These are phyloP conservation scores for Mareca strepera DNA, from an alignment of 2,797 vertebrate species.

Conservation along the genomic window DNA sequence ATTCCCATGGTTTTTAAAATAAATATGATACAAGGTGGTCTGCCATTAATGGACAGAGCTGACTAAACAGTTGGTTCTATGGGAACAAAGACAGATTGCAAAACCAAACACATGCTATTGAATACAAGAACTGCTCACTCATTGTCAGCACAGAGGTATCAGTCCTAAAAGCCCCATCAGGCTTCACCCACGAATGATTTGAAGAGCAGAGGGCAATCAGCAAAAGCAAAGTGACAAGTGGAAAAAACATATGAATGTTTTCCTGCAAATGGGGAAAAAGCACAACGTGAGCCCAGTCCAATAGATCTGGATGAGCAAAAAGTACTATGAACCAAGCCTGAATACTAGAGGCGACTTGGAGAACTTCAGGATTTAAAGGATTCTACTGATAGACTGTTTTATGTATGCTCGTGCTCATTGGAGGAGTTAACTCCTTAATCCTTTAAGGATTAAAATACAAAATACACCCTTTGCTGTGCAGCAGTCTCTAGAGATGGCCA, in stretches of 20 bases:
- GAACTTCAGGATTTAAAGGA: neutral
- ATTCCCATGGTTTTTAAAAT: slow-evolving; percentile 39
- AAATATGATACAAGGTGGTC: slow-evolving; percentile 37
- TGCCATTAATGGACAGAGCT: slow-evolving; percentile 28
- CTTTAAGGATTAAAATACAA: neutral
- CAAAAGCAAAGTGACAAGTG: neutral
- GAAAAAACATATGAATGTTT: neutral
- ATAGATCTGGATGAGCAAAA: neutral
- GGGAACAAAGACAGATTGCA: slow-evolving; percentile 35
- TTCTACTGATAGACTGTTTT: neutral
- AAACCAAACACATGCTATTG: neutral
- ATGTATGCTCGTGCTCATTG: neutral
- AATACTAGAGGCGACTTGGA: neutral
- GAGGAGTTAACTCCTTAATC: neutral
- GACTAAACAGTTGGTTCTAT: neutral
- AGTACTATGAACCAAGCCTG: neutral
- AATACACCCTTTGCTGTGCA: neutral
- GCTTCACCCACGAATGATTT: neutral
- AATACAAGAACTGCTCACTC: neutral
- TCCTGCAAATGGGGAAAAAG: neutral
- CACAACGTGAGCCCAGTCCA: neutral
- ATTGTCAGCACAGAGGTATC: neutral
- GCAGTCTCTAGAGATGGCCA: neutral
- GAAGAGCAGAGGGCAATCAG: neutral
- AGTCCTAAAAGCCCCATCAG: neutral